Evolutionary conservation across 2,113 vertebrate species (phyloP), one percentile per base, ranked within the genome.

Genomic region (Alectura lathami): DNA sequence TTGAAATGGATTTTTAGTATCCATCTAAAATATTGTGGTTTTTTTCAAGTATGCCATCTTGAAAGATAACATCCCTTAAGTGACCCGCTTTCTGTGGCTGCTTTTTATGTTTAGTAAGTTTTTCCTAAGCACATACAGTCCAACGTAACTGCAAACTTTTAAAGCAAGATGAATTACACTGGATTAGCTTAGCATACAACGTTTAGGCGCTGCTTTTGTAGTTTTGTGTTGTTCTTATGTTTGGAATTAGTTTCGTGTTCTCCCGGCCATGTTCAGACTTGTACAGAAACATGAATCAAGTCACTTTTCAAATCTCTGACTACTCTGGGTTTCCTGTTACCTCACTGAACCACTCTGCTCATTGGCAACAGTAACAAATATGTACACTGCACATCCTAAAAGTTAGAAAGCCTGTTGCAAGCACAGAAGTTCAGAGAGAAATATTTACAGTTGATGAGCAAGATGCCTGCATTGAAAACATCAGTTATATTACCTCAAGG

Each of bases 121-220:
- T 86, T 92, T 66, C 62, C 51, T 34, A 91, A 77, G 42, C n/a
- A 75, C 17, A 23, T 7, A 74, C 8, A 70, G 56, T 60, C 43
- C 2, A 0, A 62, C 17, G 40, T 36, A 79, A 62, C 63, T 45
- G 36, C 48, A 54, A 93, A 83, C 47, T 73, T 60, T 81, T 81
- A 76, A 82, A 96, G 51, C 50, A 70, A 93, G 45, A 17, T 53
- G 36, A 94, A n/a, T 62, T 76, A 77, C 76, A 67, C 7, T 57
- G n/a, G 48, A 72, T 66, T 78, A 34, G 70, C 72, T 91, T 72
- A 93, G 90, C 72, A 93, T 76, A 50, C 29, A 68, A 76, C 17
- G 45, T 32, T 43, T 79, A 93, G 95, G 86, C 93, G 94, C 91
- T 72, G 51, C n/a, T 85, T 83, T 22, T 64, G 36, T 34, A 38